Conservation (phyloP, 1,140 invertebrate genomes). For the Rhynchophorus ferrugineus region DNA sequence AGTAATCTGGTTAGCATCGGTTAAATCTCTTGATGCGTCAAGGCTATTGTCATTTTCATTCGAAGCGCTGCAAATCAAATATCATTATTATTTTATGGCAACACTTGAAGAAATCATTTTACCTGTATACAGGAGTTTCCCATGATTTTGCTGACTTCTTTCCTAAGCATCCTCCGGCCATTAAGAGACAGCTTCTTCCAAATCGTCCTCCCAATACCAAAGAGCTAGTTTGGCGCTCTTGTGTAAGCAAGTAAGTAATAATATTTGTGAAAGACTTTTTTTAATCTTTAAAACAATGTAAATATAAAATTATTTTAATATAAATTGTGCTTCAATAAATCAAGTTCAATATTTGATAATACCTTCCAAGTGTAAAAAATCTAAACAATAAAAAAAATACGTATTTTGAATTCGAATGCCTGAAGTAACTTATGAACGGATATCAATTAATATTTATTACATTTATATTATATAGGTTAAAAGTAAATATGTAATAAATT, state of each 20-base stretch:
- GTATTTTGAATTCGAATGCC: no score
- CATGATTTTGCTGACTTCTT: constrained; percentile 21
- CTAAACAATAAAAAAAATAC: no score
- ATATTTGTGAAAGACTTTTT: not conserved
- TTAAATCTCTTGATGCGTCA: not conserved
- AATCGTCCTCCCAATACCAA: constrained; percentile 25
- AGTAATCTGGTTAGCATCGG: not conserved
- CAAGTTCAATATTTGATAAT: not conserved
- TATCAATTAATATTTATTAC: no score
- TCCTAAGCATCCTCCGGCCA: constrained; percentile 21
- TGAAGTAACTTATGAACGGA: no score
- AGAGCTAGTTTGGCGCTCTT: constrained; percentile 23
- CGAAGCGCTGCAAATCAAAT: not conserved
- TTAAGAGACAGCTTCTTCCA: constrained; percentile 21
- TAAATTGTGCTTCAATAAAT: not conserved
- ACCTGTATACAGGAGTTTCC: constrained; percentile 8
- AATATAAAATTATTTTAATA: constrained; percentile 1
- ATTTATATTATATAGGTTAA: no score
- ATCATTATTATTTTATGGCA: not conserved
- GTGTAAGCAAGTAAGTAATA: not conserved
- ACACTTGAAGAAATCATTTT: not conserved
- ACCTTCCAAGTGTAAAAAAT: not conserved
- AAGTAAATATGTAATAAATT: no score
- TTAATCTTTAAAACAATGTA: not conserved
- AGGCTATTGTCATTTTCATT: not conserved